A percentile compares a stretch with the other conserved stretches of the same genome.
phyloP scores from a whole-genome alignment of 1,140 invertebrate genomes.

The Orius laevigatus region DNA sequence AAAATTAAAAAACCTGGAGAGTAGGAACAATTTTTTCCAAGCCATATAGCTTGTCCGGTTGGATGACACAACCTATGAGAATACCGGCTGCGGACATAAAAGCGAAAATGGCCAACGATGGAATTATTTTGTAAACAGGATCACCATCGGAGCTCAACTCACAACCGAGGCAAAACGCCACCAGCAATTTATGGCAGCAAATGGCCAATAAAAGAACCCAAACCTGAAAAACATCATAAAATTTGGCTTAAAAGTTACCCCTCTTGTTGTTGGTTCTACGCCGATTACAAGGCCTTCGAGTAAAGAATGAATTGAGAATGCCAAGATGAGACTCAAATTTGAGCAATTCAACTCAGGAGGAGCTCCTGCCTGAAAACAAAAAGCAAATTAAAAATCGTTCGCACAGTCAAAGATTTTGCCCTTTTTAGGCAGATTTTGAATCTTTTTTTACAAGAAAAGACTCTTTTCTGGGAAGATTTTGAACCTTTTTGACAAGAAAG shows the following conservation, averaged over 20 bases:
- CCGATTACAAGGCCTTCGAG: conserved; percentile 74
- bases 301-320: conserved; percentile 57
- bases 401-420: too few species aligned
- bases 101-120: conserved; percentile 44
- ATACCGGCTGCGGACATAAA: conserved; percentile 49
- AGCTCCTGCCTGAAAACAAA: too few species aligned
- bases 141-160: conserved; percentile 37
- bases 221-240: conserved; percentile 33
- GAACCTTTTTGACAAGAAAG: too few species aligned
- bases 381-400: not conserved
- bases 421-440: too few species aligned
- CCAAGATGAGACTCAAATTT: conserved; percentile 39
- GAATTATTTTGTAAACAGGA: conserved; percentile 28
- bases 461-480: too few species aligned
- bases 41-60: not conserved
- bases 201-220: conserved; percentile 50
- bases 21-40: conserved; percentile 27
- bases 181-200: conserved; percentile 58
- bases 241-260: conserved; percentile 32
- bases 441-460: too few species aligned
- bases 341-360: not conserved
- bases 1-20: conserved; percentile 32
- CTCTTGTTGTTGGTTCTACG: conserved; percentile 39
- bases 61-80: conserved; percentile 34
- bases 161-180: conserved; percentile 58